Conservation (phyloP, 2,797 vertebrate genomes). For the Sebastes hubbsi region DNA sequence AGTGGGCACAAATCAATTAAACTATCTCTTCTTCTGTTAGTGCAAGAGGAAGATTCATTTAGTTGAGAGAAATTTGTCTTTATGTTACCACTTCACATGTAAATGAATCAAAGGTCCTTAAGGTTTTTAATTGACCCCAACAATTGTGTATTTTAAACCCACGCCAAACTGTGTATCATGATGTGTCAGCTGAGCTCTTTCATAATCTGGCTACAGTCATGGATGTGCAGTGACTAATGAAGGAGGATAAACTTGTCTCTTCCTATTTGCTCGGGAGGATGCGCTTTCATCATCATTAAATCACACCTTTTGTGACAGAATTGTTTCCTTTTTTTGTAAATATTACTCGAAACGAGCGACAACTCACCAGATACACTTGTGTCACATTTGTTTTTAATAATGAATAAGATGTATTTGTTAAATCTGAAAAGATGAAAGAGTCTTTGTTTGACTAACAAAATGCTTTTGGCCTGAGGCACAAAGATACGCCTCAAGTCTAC, state of each 20-base stretch:
- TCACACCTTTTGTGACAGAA: constrained; percentile 44
- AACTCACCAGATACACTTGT: constrained; percentile 26
- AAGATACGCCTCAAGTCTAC: constrained; percentile 66
- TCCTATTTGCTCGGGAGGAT: constrained; percentile 52
- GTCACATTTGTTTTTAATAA: constrained; percentile 54
- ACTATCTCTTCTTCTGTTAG: constrained; percentile 5
- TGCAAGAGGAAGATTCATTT: constrained; percentile 31
- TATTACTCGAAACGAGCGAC: constrained; percentile 9
- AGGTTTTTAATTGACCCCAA: constrained; percentile 56
- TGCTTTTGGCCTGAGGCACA: constrained; percentile 64
- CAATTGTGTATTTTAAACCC: constrained; percentile 54
- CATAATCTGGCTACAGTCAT: constrained; percentile 51
- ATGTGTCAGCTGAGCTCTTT: constrained; percentile 37
- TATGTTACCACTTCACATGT: constrained; percentile 69
- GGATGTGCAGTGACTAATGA: constrained; percentile 66
- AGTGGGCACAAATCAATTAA: too few relatives aligned
- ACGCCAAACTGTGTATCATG: constrained; percentile 54
- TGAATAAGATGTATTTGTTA: constrained; percentile 55
- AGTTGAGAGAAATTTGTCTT: constrained; percentile 42
- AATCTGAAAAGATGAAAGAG: constrained; percentile 56
- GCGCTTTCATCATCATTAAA: constrained; percentile 57
- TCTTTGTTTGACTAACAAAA: constrained; percentile 73
- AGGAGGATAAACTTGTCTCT: constrained; percentile 62
- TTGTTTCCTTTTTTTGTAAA: background rate
- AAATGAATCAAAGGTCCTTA: constrained; percentile 52